Percentiles rank a stretch among this genome's conserved stretches.
Conservation (phyloP, 2,888 invertebrate species). For the Bombyx huttoni region DNA sequence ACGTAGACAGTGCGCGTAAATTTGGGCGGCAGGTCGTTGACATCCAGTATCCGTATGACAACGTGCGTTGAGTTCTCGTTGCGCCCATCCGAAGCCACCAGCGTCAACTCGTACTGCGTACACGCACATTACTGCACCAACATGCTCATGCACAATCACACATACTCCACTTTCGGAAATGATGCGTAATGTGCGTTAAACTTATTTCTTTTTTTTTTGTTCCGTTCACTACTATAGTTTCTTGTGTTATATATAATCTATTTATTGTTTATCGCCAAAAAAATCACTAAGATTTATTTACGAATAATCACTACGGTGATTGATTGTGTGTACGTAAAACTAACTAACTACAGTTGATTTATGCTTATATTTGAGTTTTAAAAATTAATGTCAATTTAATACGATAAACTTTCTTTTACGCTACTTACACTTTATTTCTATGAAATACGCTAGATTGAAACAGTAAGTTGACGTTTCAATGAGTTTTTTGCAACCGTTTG, state of each 20-base stretch:
- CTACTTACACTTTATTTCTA: too few species aligned
- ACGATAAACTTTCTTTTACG: too few species aligned
- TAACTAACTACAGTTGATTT: too few species aligned
- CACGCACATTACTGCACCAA: conserved; percentile 50
- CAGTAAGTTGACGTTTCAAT: neutral
- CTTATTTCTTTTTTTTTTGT: too few species aligned
- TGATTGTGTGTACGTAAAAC: too few species aligned
- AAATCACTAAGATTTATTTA: too few species aligned
- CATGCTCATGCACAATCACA: conserved; percentile 56
- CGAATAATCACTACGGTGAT: too few species aligned
- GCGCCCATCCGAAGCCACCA: conserved; percentile 91
- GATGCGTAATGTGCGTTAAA: neutral
- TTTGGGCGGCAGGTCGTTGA: conserved; percentile 90
- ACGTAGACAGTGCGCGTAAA: conserved; percentile 81
- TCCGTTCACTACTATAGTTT: too few species aligned
- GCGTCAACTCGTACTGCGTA: conserved; percentile 86
- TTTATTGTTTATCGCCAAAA: too few species aligned
- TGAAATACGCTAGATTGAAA: neutral
- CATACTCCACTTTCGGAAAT: conserved; percentile 7
- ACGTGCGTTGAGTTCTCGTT: conserved; percentile 91
- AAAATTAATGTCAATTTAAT: too few species aligned
- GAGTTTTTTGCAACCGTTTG: neutral
- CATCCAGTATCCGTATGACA: conserved; percentile 86
- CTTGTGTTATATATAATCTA: too few species aligned
- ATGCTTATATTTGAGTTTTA: too few species aligned